A percentile compares a stretch with the other conserved stretches of the same genome.
These are phyloP conservation scores for Chymomyza costata DNA, from an alignment of 1,140 invertebrate genomes.

Conservation along the genomic window DNA sequence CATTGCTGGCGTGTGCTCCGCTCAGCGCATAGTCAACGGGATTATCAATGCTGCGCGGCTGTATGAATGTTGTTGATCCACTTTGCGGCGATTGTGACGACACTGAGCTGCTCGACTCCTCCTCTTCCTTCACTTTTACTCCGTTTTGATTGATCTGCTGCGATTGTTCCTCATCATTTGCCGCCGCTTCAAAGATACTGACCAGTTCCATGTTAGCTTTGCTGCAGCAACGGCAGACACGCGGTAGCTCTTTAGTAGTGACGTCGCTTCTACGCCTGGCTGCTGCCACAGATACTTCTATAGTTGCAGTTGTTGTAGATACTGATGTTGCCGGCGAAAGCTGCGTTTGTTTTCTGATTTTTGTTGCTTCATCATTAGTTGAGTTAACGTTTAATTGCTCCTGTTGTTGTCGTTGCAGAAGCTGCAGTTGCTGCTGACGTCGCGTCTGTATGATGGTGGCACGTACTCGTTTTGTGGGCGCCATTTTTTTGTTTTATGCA, in stretches of 20 bases:
- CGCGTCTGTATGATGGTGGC: constrained; percentile 17
- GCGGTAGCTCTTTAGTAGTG: constrained; percentile 39
- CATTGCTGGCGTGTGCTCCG: constrained; percentile 49
- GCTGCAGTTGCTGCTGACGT: too few relatives aligned
- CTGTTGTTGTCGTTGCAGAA: constrained; percentile 4
- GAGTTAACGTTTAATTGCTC: constrained; percentile 2
- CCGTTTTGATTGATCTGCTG: constrained; percentile 6
- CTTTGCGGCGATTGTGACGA: constrained; percentile 12
- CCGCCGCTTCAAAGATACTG: constrained; percentile 37
- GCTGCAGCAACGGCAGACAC: constrained; percentile 52
- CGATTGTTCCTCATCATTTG: constrained; percentile 7
- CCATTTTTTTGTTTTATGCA: constrained; percentile 38
- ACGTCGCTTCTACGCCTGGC: constrained; percentile 2
- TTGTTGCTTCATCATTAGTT: constrained; percentile 19
- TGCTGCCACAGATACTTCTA: too few relatives aligned
- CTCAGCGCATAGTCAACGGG: constrained; percentile 54
- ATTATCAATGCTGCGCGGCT: constrained; percentile 46
- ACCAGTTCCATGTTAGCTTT: constrained; percentile 53
- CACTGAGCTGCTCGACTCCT: constrained; percentile 7
- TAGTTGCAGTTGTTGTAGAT: neutral
- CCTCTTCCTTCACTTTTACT: constrained; percentile 8
- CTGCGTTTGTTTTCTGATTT: too few relatives aligned
- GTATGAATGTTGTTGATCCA: constrained; percentile 11
- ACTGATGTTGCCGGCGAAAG: constrained; percentile 25
- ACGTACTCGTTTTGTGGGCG: constrained; percentile 39